Conservation (phyloP, 2,797 vertebrate species). For the Phoxinus dragarum region DNA sequence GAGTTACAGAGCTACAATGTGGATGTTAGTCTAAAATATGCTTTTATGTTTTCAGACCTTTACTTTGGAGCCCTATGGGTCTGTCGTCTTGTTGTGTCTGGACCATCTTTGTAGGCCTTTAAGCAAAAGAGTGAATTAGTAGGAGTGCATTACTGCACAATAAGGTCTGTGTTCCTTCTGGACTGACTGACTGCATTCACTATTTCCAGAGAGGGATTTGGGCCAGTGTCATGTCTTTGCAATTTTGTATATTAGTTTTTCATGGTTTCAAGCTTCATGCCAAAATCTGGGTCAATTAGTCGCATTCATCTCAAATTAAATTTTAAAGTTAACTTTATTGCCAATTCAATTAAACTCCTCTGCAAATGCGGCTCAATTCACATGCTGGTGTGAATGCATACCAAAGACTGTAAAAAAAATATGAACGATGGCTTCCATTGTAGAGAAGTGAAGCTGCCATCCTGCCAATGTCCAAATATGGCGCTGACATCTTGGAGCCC, state of each 20-base stretch:
- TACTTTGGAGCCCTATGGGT: slow-evolving; percentile 11
- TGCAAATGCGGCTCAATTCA: not conserved
- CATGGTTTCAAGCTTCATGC: not conserved
- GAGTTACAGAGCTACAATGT: not conserved
- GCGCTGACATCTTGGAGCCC: too few species aligned
- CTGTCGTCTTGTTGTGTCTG: slow-evolving; percentile 17
- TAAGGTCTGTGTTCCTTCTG: slow-evolving; percentile 6
- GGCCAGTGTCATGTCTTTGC: not conserved
- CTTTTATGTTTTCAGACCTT: slow-evolving; percentile 13
- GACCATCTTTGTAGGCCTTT: slow-evolving; percentile 5
- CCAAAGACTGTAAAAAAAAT: too few species aligned
- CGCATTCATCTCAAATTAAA: slow-evolving; percentile 15
- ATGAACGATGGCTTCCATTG: too few species aligned
- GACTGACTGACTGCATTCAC: not conserved
- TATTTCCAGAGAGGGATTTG: not conserved
- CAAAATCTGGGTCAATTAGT: slow-evolving; percentile 1
- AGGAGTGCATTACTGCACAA: slow-evolving; percentile 33
- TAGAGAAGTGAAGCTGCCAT: too few species aligned
- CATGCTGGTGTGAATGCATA: too few species aligned
- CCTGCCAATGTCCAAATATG: too few species aligned
- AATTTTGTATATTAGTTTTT: slow-evolving; percentile 5
- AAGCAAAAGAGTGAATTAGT: slow-evolving; percentile 47
- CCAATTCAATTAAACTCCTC: slow-evolving; percentile 23
- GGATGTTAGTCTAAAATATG: slow-evolving; percentile 23
- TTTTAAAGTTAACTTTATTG: not conserved